phyloP scores from a whole-genome alignment of 2,888 invertebrate species.

The Caenorhabditis drosophilae region DNA sequence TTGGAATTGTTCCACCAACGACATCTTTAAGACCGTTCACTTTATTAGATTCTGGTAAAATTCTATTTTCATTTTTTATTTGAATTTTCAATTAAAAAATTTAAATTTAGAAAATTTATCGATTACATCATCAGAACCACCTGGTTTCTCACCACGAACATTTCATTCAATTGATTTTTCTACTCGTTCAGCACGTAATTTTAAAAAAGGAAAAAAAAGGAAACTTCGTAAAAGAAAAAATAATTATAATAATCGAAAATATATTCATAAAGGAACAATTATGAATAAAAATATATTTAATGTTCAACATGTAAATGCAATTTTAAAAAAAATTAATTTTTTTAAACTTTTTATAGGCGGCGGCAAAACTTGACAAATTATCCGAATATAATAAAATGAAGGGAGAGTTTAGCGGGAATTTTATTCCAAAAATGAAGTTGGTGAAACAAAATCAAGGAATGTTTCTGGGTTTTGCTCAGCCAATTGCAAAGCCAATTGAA shows the following conservation, averaged over 20 bases:
- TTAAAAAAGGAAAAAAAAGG: slow-evolving; percentile 8
- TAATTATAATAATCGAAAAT: slow-evolving; percentile 16
- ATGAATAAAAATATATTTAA: slow-evolving; percentile 24
- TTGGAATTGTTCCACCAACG: slow-evolving; percentile 20
- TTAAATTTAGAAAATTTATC: too few relatives aligned
- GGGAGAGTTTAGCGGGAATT: slow-evolving; percentile 19
- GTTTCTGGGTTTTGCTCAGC: slow-evolving; percentile 33
- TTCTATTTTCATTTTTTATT: background rate
- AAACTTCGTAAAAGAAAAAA: slow-evolving; percentile 29
- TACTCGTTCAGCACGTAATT: slow-evolving; percentile 8
- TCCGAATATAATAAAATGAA: slow-evolving; percentile 29
- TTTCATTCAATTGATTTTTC: slow-evolving; percentile 31
- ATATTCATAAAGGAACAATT: slow-evolving; percentile 23
- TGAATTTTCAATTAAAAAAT: background rate
- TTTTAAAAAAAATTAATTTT: background rate
- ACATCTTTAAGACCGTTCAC: slow-evolving; percentile 31
- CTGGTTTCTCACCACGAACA: slow-evolving; percentile 24
- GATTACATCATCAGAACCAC: slow-evolving; percentile 1
- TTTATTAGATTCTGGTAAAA: slow-evolving; percentile 1
- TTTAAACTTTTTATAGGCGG: slow-evolving; percentile 16
- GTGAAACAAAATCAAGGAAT: slow-evolving; percentile 35
- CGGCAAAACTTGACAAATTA: slow-evolving; percentile 19
- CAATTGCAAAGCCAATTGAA: slow-evolving; percentile 10
- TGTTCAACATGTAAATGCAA: slow-evolving; percentile 19
- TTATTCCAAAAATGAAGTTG: slow-evolving; percentile 30